A percentile compares a stretch with the other conserved stretches of the same genome.
These are phyloP conservation scores for Crenuchus spilurus DNA, from an alignment of 2,797 vertebrate genomes.

Conservation along the genomic window DNA sequence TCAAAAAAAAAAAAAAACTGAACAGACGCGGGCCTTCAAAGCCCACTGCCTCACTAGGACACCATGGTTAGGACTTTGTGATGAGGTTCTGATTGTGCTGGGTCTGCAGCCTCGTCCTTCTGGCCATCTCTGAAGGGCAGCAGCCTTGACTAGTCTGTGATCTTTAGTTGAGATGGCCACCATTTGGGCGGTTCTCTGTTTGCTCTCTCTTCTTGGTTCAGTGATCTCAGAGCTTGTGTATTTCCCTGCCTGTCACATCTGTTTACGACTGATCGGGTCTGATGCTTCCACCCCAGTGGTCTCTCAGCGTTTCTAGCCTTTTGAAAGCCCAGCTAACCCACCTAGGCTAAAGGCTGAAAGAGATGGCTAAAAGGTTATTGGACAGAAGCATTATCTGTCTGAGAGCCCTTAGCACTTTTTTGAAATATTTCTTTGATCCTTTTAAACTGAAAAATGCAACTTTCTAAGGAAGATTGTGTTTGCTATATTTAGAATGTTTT, in stretches of 20 bases:
- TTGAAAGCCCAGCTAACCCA: conserved; percentile 12
- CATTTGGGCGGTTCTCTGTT: conserved; percentile 17
- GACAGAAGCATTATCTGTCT: conserved; percentile 3
- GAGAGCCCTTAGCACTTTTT: background rate
- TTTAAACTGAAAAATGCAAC: background rate
- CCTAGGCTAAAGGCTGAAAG: background rate
- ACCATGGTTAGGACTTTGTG: background rate
- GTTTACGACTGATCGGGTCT: conserved; percentile 41
- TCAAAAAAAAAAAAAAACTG: background rate
- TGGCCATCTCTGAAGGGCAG: conserved; percentile 15
- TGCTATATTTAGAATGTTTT: too few species aligned
- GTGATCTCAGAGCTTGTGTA: conserved; percentile 27
- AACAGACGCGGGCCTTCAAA: conserved; percentile 9
- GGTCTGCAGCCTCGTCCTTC: conserved; percentile 15
- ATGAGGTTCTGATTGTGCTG: too few species aligned
- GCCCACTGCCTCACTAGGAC: background rate
- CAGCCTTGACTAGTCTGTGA: conserved; percentile 28
- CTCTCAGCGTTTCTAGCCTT: background rate
- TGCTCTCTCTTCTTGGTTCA: conserved; percentile 21
- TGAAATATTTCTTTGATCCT: background rate
- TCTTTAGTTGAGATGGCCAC: conserved; percentile 25
- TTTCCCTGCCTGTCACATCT: conserved; percentile 45
- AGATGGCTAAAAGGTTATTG: background rate
- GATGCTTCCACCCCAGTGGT: conserved; percentile 35
- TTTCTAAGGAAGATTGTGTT: background rate